Conservation (phyloP, 2,888 invertebrate genomes). For the Ophion obscuratus region DNA sequence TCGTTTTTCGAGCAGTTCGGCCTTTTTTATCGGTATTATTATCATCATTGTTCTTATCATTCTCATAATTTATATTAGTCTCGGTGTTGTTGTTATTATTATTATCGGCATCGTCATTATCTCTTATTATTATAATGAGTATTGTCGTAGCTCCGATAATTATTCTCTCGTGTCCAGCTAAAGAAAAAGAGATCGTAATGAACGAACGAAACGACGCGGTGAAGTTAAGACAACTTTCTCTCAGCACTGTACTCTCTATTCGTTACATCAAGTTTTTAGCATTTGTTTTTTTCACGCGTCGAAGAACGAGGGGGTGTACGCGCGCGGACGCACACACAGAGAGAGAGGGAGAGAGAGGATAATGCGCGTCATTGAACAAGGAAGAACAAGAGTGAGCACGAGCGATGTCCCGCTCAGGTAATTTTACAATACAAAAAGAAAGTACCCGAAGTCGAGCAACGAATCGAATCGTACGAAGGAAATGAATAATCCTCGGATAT, state of each 20-base stretch:
- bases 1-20: not conserved
- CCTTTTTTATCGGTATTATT: not conserved
- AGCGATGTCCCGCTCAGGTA: not conserved
- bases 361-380: not conserved
- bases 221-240: not conserved
- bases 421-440: not conserved
- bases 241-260: not conserved
- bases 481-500: not conserved
- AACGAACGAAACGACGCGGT: not conserved
- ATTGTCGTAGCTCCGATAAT: not conserved
- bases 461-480: not conserved
- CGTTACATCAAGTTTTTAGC: not conserved
- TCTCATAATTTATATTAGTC: no score
- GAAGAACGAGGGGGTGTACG: not conserved
- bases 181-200: not conserved
- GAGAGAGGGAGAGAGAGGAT: not conserved
- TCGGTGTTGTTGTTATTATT: not conserved
- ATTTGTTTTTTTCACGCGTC: conserved; percentile 2
- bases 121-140: not conserved
- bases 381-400: not conserved
- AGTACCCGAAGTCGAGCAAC: no score
- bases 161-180: not conserved
- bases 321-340: not conserved
- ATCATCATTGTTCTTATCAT: not conserved
- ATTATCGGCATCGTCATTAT: no score